phyloP scores from a whole-genome alignment of 2,888 invertebrate species.

The Clusia tigrina region DNA sequence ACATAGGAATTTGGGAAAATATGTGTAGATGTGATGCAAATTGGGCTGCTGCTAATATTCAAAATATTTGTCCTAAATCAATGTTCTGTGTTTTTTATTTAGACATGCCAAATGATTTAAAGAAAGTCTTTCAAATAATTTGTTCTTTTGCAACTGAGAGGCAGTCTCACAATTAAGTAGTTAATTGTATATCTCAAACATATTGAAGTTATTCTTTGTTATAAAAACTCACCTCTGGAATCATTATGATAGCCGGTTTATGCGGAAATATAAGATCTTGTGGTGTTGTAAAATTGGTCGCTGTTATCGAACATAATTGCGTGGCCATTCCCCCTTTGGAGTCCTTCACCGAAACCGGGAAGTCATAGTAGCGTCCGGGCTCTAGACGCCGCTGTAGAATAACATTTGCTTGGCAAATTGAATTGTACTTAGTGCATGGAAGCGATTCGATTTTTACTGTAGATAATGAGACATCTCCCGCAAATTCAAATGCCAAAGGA shows the following conservation, averaged over 20 bases:
- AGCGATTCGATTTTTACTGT: constrained; percentile 81
- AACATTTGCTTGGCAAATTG: constrained; percentile 89
- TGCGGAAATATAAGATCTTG: constrained; percentile 83
- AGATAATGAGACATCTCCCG: constrained; percentile 78
- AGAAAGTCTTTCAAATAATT: no score
- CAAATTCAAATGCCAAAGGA: constrained; percentile 82
- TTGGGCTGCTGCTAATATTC: no score
- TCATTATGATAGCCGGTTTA: constrained; percentile 78
- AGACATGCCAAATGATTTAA: no score
- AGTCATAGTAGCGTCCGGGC: constrained; percentile 85
- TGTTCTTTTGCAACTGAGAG: no score
- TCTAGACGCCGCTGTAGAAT: constrained; percentile 79
- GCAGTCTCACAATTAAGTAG: no score
- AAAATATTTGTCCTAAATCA: no score
- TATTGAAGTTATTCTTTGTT: no score
- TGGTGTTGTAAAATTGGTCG: constrained; percentile 86
- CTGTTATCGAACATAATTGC: constrained; percentile 81
- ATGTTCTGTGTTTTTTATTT: no score
- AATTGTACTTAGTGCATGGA: constrained; percentile 86
- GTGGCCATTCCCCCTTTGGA: constrained; percentile 79
- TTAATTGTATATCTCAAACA: no score
- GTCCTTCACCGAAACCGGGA: constrained; percentile 76
- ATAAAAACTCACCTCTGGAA: constrained; percentile 79
- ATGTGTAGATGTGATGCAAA: no score
- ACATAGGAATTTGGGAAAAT: no score